Base-by-base conservation (phyloP, 2,888 invertebrate genomes). In the Lysandra coridon region DNA sequence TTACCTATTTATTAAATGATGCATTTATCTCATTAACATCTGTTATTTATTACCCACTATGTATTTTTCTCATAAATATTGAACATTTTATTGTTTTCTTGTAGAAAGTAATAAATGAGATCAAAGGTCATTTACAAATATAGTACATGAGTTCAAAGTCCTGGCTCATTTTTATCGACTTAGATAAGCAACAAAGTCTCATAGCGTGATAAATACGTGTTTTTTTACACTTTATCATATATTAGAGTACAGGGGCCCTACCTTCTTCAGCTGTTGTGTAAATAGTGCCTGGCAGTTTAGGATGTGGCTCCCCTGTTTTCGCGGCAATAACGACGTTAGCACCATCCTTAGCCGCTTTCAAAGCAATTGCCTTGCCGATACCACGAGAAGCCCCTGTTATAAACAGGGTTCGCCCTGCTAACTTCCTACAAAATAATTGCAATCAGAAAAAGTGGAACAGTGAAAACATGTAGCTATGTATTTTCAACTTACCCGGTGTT, bases 311-410 rank as follows among this genome's bases (percentile, higher is more conserved):
- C 0, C 97, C 97, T 40, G 98, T 98, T 95, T 99, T 99, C 5
- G 98, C 98, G 78, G 98, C 98, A 82, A 99, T 96, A 17, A 98
- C 97, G 84, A 99, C 95, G 90, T 98, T 98, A 0, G 98, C 98
- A 49, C 98, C 98, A 96, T 99, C 98, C 89, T 95, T 96, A 0
- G 99, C 98, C 2, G 97, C 97, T 93, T 98, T 99, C 80, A 99
- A 88, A 4, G 99, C 99, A 84, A 99, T 99, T 23, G 97, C 97
- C 92, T 98, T 98, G 0, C 99, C 99, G 86, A 99, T 99, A 49
- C 99, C 99, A 84, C 99, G 96, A 79, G 98, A 99, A 23, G 98
- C 99, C 74, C 99, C 99, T 49, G 99, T 99, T 83, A 99, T 98
- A 87, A 99, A 99, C 79, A 99, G 92, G 1, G 99, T 99, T 83